phyloP scores from a whole-genome alignment of 2,888 invertebrate genomes.

The Bhutanitis thaidina region DNA sequence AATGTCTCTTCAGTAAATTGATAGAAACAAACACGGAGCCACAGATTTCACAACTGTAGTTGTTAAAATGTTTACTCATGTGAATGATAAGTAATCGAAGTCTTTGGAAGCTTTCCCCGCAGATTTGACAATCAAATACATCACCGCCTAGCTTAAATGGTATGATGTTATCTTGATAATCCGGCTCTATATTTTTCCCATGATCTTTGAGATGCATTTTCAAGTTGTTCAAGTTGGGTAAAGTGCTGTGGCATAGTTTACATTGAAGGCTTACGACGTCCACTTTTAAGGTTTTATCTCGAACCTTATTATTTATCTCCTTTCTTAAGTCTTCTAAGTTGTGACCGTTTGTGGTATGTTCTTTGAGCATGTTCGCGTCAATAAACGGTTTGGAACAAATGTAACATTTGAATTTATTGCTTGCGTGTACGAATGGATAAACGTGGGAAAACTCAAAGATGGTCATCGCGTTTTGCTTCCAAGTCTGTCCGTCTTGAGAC shows the following conservation, averaged over 20 bases:
- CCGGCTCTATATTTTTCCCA: constrained; percentile 42
- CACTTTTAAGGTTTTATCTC: constrained; percentile 53
- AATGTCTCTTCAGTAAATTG: constrained; percentile 46
- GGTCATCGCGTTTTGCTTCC: constrained; percentile 50
- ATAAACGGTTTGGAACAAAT: constrained; percentile 46
- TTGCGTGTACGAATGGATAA: constrained; percentile 54
- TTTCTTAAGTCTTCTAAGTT: constrained; percentile 40
- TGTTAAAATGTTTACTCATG: constrained; percentile 64
- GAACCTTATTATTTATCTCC: constrained; percentile 42
- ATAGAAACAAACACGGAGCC: constrained; percentile 54
- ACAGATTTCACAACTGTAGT: constrained; percentile 62
- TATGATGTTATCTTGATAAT: constrained; percentile 52
- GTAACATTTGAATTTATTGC: constrained; percentile 59
- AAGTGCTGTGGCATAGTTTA: constrained; percentile 42
- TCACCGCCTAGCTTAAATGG: constrained; percentile 54
- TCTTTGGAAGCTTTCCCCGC: constrained; percentile 47
- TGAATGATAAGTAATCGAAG: constrained; percentile 55
- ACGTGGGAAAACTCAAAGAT: constrained; percentile 54
- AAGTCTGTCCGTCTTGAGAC: constrained; percentile 25
- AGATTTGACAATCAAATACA: constrained; percentile 54
- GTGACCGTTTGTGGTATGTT: constrained; percentile 42
- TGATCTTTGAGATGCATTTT: constrained; percentile 53
- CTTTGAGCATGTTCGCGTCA: constrained; percentile 40
- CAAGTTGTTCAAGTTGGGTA: constrained; percentile 37
- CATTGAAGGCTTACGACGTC: constrained; percentile 53